Base-by-base conservation (phyloP, 1,140 invertebrate genomes). In the Pteromalus puparum region DNA sequence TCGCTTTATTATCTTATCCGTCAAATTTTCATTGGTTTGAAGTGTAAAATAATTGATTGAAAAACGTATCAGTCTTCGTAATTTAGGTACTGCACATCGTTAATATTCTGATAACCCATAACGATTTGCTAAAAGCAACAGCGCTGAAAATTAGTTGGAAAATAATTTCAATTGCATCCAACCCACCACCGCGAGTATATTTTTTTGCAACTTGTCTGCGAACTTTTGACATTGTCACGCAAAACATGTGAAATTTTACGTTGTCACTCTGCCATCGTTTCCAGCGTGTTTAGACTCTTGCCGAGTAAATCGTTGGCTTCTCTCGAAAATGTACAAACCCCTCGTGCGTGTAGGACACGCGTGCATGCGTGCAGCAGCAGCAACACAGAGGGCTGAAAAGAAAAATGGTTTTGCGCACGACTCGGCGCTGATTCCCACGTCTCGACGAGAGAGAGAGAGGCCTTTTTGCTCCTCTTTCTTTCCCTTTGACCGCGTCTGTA, bases 331-430 rank as follows among this genome's bases (percentile, higher is more conserved):
- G 7, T 30, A 48, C 72, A 82, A 72, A 70, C 24, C 67, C 67
- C 24, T 30, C 79, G 26, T 13, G 26, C 81, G 72, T 34, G 81
- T 61, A 53, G 38, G 61, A 42, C 81, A 13, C 77, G 81, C 76
- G 77, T 75, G 38, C 77, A 67, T 76, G 68, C 28, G 12, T 21
- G 18, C 74, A 46, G 24, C 74, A 76, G 18, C 74, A 76, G 15
- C 38, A 76, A 28, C 46, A 72, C 18, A 30, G 28, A 70, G 76
- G 68, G 46, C n/a, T 73, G 30, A 79, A 84, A 79, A 79, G 76
- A 84, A 76, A 84, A 84, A 84, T 84, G 82, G 82, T 53, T 78
- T 83, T 65, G 73, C 61, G n/a, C 34, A 78, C 65, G 75, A 30
- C 24, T 76, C 34, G 30, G 4, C 13, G 65, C 74, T 75, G 85